Conservation (phyloP, 2,888 invertebrate genomes). For the Panopea generosa region DNA sequence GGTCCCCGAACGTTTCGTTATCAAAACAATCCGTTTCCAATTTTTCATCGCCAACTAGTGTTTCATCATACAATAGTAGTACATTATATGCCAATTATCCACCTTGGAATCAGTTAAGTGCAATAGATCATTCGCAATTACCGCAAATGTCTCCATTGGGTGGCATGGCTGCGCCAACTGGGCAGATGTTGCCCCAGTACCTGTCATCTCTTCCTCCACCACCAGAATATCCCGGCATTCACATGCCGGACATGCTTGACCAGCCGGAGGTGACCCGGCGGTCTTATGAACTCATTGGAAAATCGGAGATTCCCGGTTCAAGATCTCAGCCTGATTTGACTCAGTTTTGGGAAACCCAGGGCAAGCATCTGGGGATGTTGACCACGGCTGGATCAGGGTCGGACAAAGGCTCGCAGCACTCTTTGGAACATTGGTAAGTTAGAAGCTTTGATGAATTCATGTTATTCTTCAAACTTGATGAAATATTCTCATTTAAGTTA, state of each 20-base stretch:
- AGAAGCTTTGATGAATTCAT: background rate
- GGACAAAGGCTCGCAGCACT: constrained; percentile 56
- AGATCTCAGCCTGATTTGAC: constrained; percentile 94
- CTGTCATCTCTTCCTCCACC: constrained; percentile 78
- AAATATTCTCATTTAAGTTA: too few relatives aligned
- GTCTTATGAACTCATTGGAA: constrained; percentile 73
- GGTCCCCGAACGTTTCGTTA: constrained; percentile 38
- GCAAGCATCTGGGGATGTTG: constrained; percentile 42
- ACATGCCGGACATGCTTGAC: constrained; percentile 47
- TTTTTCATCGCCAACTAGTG: constrained; percentile 53
- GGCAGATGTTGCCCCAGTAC: constrained; percentile 65
- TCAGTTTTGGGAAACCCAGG: constrained; percentile 85
- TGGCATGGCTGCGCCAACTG: constrained; percentile 11
- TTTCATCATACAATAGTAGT: constrained; percentile 57
- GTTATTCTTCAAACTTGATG: background rate
- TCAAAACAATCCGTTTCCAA: constrained; percentile 41
- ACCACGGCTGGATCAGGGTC: constrained; percentile 63
- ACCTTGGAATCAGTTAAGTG: constrained; percentile 19
- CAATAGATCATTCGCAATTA: constrained; percentile 30
- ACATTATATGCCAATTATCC: constrained; percentile 64
- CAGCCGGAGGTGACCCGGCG: constrained; percentile 65
- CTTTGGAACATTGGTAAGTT: constrained; percentile 56
- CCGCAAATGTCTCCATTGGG: constrained; percentile 22
- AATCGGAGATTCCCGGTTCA: constrained; percentile 85
- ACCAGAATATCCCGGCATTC: constrained; percentile 80